These are phyloP conservation scores for Epizoanthus ramosus DNA, from an alignment of 92 coral and sea anemone species.

Conservation along the genomic window DNA sequence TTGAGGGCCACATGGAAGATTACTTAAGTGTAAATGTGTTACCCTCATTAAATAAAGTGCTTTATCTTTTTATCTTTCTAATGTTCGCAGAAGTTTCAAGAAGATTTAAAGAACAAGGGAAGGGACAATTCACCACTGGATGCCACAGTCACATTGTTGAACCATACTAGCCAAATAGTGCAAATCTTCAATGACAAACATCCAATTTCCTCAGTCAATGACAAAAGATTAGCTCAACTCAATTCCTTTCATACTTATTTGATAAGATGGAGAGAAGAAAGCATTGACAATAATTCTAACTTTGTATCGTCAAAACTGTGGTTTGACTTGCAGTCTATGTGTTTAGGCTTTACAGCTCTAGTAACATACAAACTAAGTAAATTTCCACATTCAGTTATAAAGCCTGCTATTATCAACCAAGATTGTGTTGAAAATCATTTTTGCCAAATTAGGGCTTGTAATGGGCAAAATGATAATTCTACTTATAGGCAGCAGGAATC, in stretches of 20 bases:
- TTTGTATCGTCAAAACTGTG: constrained; percentile 52
- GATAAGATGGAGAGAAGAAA: constrained; percentile 11
- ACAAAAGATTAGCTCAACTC: background rate
- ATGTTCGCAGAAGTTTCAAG: too few relatives aligned
- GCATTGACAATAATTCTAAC: background rate
- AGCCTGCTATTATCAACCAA: constrained; percentile 57
- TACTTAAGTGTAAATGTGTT: too few relatives aligned
- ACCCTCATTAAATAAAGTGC: too few relatives aligned
- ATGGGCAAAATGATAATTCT: background rate
- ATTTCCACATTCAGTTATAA: constrained; percentile 35
- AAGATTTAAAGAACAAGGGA: too few relatives aligned
- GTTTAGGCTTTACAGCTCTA: constrained; percentile 34
- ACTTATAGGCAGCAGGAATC: constrained; percentile 20
- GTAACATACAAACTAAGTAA: constrained; percentile 24
- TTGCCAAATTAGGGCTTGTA: too few relatives aligned
- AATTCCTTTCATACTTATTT: constrained; percentile 28
- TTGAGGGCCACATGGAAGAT: too few relatives aligned
- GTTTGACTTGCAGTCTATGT: constrained; percentile 53
- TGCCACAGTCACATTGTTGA: too few relatives aligned
- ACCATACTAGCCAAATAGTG: too few relatives aligned
- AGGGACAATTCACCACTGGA: too few relatives aligned
- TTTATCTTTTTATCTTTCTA: too few relatives aligned
- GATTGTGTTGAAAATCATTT: constrained; percentile 52
- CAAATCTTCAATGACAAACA: too few relatives aligned
- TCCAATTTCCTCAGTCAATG: constrained; percentile 3